These are phyloP conservation scores for Laupala kohalensis DNA, from an alignment of 1,140 invertebrate genomes.

Conservation along the genomic window DNA sequence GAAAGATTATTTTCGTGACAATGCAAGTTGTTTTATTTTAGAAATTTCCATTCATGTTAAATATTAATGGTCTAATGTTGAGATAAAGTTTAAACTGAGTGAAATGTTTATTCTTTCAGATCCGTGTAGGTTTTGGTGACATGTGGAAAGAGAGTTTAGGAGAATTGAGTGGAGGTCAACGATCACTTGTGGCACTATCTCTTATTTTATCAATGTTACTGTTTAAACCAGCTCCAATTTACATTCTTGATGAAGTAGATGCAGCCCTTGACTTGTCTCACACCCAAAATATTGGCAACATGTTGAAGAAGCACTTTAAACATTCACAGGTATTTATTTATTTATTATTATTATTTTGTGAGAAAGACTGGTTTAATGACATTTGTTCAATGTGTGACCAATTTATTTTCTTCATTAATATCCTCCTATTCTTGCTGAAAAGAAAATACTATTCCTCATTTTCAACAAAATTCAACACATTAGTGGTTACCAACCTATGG, in stretches of 20 bases:
- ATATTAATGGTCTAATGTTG: too few relatives aligned
- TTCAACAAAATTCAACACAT: too few relatives aligned
- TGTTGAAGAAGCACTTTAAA: conserved; percentile 89
- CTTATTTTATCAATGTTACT: conserved; percentile 91
- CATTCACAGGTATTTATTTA: conserved; percentile 72
- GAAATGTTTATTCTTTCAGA: conserved; percentile 28
- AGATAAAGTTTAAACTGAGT: too few relatives aligned
- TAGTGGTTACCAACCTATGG: too few relatives aligned
- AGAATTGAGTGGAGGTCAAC: conserved; percentile 92
- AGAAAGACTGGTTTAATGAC: too few relatives aligned
- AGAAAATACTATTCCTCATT: too few relatives aligned
- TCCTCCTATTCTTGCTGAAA: background rate
- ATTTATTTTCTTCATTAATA: background rate
- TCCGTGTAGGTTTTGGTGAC: conserved; percentile 84
- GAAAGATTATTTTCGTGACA: too few relatives aligned
- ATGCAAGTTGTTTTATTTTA: background rate
- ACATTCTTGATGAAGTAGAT: conserved; percentile 98
- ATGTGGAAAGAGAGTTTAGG: conserved; percentile 93
- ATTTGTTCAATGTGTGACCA: background rate
- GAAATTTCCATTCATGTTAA: too few relatives aligned
- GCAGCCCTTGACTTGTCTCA: conserved; percentile 96
- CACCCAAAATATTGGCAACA: conserved; percentile 95
- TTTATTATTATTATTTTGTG: too few relatives aligned
- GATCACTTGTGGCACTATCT: conserved; percentile 91
- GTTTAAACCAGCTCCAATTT: conserved; percentile 95